phyloP scores from a whole-genome alignment of 2,113 vertebrate species.

The Oryzias melastigma region DNA sequence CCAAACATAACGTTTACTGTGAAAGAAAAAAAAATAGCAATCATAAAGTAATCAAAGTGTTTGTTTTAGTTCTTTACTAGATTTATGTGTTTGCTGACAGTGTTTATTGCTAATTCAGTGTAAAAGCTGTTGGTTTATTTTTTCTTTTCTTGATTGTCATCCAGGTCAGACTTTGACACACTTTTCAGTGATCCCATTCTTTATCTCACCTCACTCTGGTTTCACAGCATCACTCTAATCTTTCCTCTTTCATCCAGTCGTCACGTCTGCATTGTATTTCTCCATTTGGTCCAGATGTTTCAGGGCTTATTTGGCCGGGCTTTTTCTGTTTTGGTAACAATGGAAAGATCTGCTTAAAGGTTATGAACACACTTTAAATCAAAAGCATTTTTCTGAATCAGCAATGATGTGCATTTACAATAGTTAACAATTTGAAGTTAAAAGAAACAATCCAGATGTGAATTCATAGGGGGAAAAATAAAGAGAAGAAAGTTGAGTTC shows the following conservation, averaged over 20 bases:
- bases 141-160: background rate
- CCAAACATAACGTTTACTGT: no score
- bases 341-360: slow-evolving; percentile 44
- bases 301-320: slow-evolving; percentile 52
- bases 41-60: no score
- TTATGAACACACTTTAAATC: slow-evolving; percentile 40
- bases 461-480: slow-evolving; percentile 11
- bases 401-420: slow-evolving; percentile 1
- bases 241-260: slow-evolving; percentile 22
- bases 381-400: slow-evolving; percentile 20
- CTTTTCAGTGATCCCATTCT: slow-evolving; percentile 19
- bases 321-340: slow-evolving; percentile 60
- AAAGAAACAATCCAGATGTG: background rate
- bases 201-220: slow-evolving; percentile 29
- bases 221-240: slow-evolving; percentile 7
- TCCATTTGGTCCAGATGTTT: slow-evolving; percentile 74
- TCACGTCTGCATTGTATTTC: slow-evolving; percentile 48
- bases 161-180: background rate
- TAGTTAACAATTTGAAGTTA: no score
- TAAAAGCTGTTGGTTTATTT: background rate
- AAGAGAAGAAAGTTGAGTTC: background rate
- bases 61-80: no score
- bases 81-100: no score
- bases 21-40: no score
- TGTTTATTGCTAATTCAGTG: no score